Base-by-base conservation (phyloP, 2,888 invertebrate species). In the Scaptomyza parva region DNA sequence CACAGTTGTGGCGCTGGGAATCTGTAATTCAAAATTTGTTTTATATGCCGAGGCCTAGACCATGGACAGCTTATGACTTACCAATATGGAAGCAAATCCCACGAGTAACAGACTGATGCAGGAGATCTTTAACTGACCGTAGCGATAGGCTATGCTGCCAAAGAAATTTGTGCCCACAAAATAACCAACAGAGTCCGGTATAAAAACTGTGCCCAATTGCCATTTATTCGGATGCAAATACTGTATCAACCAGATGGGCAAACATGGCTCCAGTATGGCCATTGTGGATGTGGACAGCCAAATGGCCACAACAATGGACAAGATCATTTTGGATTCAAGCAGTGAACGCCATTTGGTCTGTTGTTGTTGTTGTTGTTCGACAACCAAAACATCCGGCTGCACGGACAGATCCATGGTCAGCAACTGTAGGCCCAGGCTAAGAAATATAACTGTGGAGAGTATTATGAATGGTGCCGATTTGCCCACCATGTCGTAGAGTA, bases 171-270 rank as follows among this genome's bases (percentile, higher is more conserved):
- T 96, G 24, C 96, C 97, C 39, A 97, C 91, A 67, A 97, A 93
- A 88, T 97, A 97, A 0, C 97, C 97, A 30, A 97, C 86, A 78
- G 96, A 97, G 90, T 97, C 97, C 0, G 97, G 97, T 67, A 97
- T 94, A 86, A 97, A 97, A 5, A 96, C 96, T 0, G 95, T 95
- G 3, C 97, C 97, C 84, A 95, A 90, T 88, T 96, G 95, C 96
- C 96, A 96, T 67, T 91, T 92, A 45, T 89, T 90, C 0, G 91
- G 91, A 55, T 90, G 89, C 0, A 92, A 68, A 66, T 92, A 86
- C 71, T 91, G 89, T 89, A 96, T 93, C 39, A 97, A 91, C 96
- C 97, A 97, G 81, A 96, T 94, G 0, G 97, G 97, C 14, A 97
- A 92, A 66, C 96, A 96, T 0, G 97, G 96, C 88, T 97, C 97